These are phyloP conservation scores for Empis livida DNA, from an alignment of 2,888 invertebrate species.

Conservation along the genomic window DNA sequence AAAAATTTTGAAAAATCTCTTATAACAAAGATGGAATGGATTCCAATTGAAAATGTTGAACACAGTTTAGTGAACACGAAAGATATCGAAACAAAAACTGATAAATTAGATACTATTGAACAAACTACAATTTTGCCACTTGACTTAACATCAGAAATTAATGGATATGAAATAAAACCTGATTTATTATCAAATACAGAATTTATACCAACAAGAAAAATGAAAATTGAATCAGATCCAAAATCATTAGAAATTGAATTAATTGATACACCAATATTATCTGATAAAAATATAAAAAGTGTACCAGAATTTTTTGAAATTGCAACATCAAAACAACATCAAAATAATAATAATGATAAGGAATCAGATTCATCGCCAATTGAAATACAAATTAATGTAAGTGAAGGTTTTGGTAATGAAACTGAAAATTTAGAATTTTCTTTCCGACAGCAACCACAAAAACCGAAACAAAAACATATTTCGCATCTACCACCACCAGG, in stretches of 20 bases:
- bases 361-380: slow-evolving; percentile 32
- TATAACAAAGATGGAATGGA: not conserved
- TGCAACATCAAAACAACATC: not conserved
- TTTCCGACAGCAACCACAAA: slow-evolving; percentile 19
- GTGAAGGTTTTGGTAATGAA: slow-evolving; percentile 29
- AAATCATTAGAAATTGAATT: slow-evolving; percentile 1
- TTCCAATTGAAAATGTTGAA: not conserved
- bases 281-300: not conserved
- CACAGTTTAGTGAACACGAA: not conserved
- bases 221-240: not conserved
- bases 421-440: slow-evolving; percentile 32
- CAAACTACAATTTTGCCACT: too few relatives aligned
- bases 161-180: too few relatives aligned
- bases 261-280: not conserved
- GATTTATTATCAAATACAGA: too few relatives aligned
- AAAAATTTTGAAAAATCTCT: not conserved
- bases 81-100: too few relatives aligned
- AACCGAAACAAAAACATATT: not conserved
- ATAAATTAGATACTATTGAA: too few relatives aligned
- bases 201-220: not conserved
- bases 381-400: slow-evolving; percentile 33
- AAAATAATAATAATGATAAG: not conserved
- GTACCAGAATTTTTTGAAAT: not conserved
- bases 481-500: not conserved
- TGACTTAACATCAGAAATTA: too few relatives aligned